phyloP scores from a whole-genome alignment of 2,888 invertebrate genomes.

The Cheilosia soror region DNA sequence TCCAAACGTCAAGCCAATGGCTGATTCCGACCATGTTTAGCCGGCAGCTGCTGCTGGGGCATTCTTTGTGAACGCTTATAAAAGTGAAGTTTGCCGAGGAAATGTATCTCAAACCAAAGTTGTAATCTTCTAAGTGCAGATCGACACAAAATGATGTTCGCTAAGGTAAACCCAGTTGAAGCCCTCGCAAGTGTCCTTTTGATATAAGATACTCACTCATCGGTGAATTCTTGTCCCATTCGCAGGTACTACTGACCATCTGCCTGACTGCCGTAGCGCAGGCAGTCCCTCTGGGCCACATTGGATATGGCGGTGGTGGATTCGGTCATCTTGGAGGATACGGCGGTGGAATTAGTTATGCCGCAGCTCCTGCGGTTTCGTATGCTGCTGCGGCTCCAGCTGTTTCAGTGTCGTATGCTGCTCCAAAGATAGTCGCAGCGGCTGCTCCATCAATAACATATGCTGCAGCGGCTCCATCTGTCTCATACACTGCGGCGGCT shows the following conservation, averaged over 20 bases:
- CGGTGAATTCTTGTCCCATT: conserved; percentile 28
- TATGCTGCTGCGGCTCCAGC: conserved; percentile 73
- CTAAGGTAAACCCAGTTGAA: conserved; percentile 80
- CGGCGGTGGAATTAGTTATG: conserved; percentile 53
- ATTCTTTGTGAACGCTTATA: conserved; percentile 79
- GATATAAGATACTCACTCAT: conserved; percentile 47
- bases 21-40: conserved; percentile 63
- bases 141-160: conserved; percentile 80
- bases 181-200: conserved; percentile 43
- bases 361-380: conserved; percentile 77
- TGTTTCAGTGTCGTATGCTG: conserved; percentile 62
- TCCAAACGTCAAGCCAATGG: conserved; percentile 58
- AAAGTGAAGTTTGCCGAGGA: conserved; percentile 81
- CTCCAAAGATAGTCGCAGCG: conserved; percentile 63
- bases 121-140: conserved; percentile 82
- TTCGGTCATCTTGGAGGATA: conserved; percentile 51
- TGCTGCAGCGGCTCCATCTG: conserved; percentile 73
- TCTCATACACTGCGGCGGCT: conserved; percentile 67
- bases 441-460: conserved; percentile 75
- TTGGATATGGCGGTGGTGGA: conserved; percentile 77
- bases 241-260: conserved; percentile 80
- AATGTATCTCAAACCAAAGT: conserved; percentile 83
- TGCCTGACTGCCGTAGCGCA: conserved; percentile 79
- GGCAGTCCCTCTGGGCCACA: conserved; percentile 78
- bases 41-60: conserved; percentile 25